Evolutionary conservation across 2,113 vertebrate genomes (phyloP).

Genomic region (Lepus americanus): DNA sequence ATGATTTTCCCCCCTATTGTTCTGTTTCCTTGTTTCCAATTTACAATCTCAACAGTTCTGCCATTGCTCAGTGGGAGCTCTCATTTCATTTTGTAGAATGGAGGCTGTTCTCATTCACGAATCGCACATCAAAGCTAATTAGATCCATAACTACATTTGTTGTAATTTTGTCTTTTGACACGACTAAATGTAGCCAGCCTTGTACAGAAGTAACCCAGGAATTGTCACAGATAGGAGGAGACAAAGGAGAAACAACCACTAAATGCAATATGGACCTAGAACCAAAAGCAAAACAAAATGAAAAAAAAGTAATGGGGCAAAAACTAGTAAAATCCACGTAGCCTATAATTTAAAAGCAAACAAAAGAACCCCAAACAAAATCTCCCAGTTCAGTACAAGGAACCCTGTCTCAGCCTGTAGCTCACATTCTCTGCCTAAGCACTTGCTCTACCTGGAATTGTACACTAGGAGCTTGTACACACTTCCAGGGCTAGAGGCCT

Average conservation of each 20-base stretch:
- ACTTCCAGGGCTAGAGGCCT: not conserved
- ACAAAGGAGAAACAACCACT: conserved; percentile 38
- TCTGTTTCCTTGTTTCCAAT: not conserved
- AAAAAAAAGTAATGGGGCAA: not conserved
- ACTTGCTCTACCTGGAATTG: not conserved
- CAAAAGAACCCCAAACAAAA: conserved; percentile 11
- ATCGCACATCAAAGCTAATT: not conserved
- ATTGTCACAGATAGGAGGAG: conserved; percentile 40
- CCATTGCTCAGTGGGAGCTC: not conserved
- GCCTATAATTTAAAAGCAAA: conserved; percentile 46
- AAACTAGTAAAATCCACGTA: conserved; percentile 24
- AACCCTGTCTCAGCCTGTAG: not conserved
- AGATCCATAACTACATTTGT: not conserved
- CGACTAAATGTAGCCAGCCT: conserved; percentile 13
- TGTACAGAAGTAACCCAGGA: conserved; percentile 13
- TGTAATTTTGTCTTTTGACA: not conserved
- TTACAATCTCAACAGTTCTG: not conserved
- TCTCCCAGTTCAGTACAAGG: not conserved
- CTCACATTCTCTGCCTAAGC: not conserved
- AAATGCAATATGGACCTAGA: not conserved
- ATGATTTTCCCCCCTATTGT: not conserved
- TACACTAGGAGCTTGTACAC: not conserved
- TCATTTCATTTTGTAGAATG: not conserved
- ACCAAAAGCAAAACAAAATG: not conserved
- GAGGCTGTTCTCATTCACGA: not conserved